Evolutionary conservation across 1,140 invertebrate species (phyloP).

Genomic region (Samia ricini): DNA sequence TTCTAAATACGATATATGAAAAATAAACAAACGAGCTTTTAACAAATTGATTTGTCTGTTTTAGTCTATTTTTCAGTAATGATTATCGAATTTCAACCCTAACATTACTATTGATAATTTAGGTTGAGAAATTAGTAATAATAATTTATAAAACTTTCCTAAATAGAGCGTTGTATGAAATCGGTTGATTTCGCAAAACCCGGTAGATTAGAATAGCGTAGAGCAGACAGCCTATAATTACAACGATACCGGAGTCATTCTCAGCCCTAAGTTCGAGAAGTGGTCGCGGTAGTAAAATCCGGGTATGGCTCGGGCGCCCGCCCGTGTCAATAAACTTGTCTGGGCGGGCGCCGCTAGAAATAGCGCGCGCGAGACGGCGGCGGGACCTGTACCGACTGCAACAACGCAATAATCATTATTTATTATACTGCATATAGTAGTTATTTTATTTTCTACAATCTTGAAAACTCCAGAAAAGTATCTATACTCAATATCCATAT

Average conservation of each 20-base stretch:
- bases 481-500: too few relatives aligned
- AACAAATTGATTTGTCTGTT: too few relatives aligned
- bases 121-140: too few relatives aligned
- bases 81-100: too few relatives aligned
- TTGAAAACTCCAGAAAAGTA: background rate
- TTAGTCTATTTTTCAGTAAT: too few relatives aligned
- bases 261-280: conserved; percentile 2
- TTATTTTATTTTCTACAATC: background rate
- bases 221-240: too few relatives aligned
- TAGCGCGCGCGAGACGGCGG: conserved; percentile 61
- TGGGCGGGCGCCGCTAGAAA: conserved; percentile 65
- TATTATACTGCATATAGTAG: background rate
- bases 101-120: too few relatives aligned
- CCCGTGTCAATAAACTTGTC: conserved; percentile 68
- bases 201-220: background rate
- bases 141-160: too few relatives aligned
- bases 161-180: too few relatives aligned
- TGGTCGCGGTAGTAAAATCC: conserved; percentile 46
- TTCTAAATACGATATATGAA: too few relatives aligned
- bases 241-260: too few relatives aligned
- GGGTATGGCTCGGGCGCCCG: conserved; percentile 33
- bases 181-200: background rate
- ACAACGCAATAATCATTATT: conserved; percentile 4
- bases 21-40: too few relatives aligned
- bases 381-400: conserved; percentile 55